phyloP scores from a whole-genome alignment of 2,888 invertebrate species.

The Synanthedon myopaeformis region DNA sequence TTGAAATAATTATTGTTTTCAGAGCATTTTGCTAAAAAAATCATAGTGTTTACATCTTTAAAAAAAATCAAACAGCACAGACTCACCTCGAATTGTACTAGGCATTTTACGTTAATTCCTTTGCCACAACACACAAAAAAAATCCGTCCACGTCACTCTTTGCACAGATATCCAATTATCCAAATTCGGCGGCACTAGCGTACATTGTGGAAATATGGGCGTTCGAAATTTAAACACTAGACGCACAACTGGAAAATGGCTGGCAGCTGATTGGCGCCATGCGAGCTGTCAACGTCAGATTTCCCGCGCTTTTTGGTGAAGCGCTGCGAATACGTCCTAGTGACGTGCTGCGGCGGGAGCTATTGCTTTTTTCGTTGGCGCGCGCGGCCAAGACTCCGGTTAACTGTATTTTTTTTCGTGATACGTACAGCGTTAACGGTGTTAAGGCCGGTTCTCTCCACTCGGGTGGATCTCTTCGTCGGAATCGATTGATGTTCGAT shows the following conservation, averaged over 20 bases:
- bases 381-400: slow-evolving; percentile 35
- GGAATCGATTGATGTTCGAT: slow-evolving; percentile 33
- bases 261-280: slow-evolving; percentile 22
- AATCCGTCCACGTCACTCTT: slow-evolving; percentile 25
- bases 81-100: slow-evolving; percentile 65
- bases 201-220: slow-evolving; percentile 9
- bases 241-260: not conserved
- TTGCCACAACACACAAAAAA: slow-evolving; percentile 17
- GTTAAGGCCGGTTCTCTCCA: slow-evolving; percentile 41
- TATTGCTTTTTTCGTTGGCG: slow-evolving; percentile 60
- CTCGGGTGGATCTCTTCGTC: slow-evolving; percentile 28
- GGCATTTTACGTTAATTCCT: slow-evolving; percentile 59
- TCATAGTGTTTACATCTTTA: not conserved
- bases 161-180: slow-evolving; percentile 26
- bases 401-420: slow-evolving; percentile 69
- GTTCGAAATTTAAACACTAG: slow-evolving; percentile 3
- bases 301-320: slow-evolving; percentile 26
- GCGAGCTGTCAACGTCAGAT: slow-evolving; percentile 43
- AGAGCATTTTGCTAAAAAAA: no score
- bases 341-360: slow-evolving; percentile 43
- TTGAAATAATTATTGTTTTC: no score
- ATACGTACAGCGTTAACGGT: slow-evolving; percentile 53
- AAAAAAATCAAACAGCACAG: slow-evolving; percentile 7
- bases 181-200: slow-evolving; percentile 21
- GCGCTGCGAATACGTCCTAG: slow-evolving; percentile 45